Evolutionary conservation across 1,140 invertebrate genomes (phyloP), one percentile per base, ranked within the genome.

Genomic region (Zophobas atratus): DNA sequence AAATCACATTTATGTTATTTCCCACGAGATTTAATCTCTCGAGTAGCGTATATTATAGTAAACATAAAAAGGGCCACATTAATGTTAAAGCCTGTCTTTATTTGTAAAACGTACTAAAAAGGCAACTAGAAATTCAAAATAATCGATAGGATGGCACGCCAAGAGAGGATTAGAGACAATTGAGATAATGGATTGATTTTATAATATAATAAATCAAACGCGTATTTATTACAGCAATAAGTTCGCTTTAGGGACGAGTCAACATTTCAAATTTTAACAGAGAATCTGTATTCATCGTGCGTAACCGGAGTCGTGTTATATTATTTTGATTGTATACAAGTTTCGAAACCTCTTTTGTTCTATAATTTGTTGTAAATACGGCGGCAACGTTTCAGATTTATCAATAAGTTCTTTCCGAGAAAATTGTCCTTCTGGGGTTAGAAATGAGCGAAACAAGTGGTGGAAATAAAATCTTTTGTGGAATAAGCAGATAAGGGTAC

Each of bases 321-420:
- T 67, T n/a, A 67, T 67, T 67, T 67, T 67, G 60, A 41, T 67
- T 67, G 60, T 67, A 43, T 67, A 67, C 60, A 67, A 33, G 39
- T 43, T 32, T 38, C 33, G 60, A 67, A 67, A n/a, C 60, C 20
- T 67, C 8, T 39, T 67, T 67, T 67, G 60, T 67, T 67, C 33
- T 67, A 39, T 67, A 67, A 67, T 67, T 67, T 67, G 60, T 67
- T 41, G 39, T 43, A 67, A 67, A 39, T 67, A 41, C 34, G 36
- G 38, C 35, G 35, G 38, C 35, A 38, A 60, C 56, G 56, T 35
- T 60, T 36, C 56, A 60, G 56, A 60, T 60, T 60, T 60, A 60
- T 60, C 56, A 60, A 60, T 60, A 60, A 60, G 56, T 20, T 20
- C 20, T 20, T 20, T 20, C 56, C 35, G 56, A 38, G 34, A 39